Conservation (phyloP, 2,888 invertebrate genomes). For the Galerucella calmariensis region DNA sequence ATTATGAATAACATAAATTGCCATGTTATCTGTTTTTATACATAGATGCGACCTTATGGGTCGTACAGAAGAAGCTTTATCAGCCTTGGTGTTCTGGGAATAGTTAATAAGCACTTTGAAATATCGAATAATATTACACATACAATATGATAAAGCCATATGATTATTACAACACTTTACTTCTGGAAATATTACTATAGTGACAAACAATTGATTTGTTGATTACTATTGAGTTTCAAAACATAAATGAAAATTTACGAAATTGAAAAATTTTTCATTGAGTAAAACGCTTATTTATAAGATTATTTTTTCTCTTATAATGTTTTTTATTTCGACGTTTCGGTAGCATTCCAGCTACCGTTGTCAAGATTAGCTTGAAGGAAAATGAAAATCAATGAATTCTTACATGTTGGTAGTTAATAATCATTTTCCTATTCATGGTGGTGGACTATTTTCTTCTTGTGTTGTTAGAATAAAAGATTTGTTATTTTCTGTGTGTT, state of each 20-base stretch:
- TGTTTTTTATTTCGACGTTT: too few relatives aligned
- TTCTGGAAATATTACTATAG: conserved; percentile 3
- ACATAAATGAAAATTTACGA: neutral
- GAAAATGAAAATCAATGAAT: too few relatives aligned
- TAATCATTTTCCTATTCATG: neutral
- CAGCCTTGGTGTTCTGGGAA: conserved; percentile 5
- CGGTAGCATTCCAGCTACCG: too few relatives aligned
- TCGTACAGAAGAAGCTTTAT: neutral
- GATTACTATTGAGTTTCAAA: neutral
- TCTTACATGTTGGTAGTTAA: neutral
- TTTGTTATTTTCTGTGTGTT: too few relatives aligned
- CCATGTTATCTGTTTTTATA: conserved; percentile 10
- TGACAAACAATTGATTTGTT: neutral
- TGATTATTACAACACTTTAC: neutral
- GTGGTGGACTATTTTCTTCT: neutral
- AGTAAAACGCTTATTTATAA: too few relatives aligned
- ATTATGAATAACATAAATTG: neutral
- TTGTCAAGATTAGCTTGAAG: too few relatives aligned
- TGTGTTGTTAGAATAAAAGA: neutral
- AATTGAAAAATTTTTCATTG: too few relatives aligned
- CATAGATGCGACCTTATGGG: conserved; percentile 7
- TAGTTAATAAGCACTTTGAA: conserved; percentile 1
- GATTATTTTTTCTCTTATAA: too few relatives aligned
- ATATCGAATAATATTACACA: neutral
- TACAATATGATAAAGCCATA: neutral